Percentiles rank a stretch among this genome's conserved stretches.
Conservation (phyloP, 2,888 invertebrate genomes). For the Prosopocoilus inquinatus region DNA sequence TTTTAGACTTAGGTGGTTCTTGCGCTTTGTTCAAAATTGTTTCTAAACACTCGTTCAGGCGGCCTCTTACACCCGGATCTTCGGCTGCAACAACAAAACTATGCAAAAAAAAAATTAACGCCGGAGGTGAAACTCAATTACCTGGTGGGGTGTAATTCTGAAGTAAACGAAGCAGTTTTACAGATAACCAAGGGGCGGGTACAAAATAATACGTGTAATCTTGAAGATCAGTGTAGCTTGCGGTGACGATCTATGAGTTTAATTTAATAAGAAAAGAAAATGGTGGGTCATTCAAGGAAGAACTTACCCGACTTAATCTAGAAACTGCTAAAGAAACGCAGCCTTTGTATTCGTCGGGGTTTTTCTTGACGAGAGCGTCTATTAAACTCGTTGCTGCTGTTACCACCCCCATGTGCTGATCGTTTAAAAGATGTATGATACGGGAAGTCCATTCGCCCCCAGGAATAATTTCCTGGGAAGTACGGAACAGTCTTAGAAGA, state of each 20-base stretch:
- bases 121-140: constrained; percentile 37
- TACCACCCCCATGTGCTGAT: constrained; percentile 99
- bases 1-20: constrained; percentile 99
- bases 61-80: constrained; percentile 94
- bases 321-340: constrained; percentile 98
- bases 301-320: constrained; percentile 79
- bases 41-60: constrained; percentile 96
- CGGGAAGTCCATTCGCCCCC: constrained; percentile 99
- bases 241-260: constrained; percentile 91
- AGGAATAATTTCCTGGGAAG: constrained; percentile 93
- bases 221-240: constrained; percentile 98
- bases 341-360: constrained; percentile 99
- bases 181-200: constrained; percentile 99
- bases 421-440: constrained; percentile 97
- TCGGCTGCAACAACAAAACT: constrained; percentile 53
- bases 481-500: constrained; percentile 87
- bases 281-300: neutral
- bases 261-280: neutral
- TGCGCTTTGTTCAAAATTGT: constrained; percentile 98
- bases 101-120: neutral
- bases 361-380: constrained; percentile 96
- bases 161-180: constrained; percentile 90
- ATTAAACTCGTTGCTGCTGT: constrained; percentile 98
- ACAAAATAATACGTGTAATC: constrained; percentile 99
- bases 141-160: constrained; percentile 98